Conservation (phyloP, 2,797 vertebrate genomes). For the Anguilla pacifica region DNA sequence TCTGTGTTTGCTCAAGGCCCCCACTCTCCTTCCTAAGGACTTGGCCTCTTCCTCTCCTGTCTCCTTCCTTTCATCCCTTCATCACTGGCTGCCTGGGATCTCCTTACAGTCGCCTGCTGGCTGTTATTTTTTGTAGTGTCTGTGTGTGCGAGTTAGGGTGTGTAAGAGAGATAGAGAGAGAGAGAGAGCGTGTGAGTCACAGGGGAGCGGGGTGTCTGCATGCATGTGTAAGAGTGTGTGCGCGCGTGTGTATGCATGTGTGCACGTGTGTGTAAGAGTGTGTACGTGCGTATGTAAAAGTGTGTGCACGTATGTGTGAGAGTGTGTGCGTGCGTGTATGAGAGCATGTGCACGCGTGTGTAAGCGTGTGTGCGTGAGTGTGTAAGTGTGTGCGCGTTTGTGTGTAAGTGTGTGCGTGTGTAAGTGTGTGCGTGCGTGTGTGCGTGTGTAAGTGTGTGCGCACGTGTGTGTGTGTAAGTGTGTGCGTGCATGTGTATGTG, state of each 20-base stretch:
- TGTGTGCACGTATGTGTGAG: no score
- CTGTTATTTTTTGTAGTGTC: neutral
- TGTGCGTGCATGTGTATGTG: neutral
- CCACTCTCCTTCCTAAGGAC: constrained; percentile 1
- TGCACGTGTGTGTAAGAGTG: no score
- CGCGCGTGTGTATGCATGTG: no score
- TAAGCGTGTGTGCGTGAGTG: neutral
- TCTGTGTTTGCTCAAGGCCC: constrained; percentile 2
- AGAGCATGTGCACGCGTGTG: no score
- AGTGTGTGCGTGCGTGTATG: no score
- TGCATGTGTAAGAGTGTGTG: no score
- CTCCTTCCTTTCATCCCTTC: neutral
- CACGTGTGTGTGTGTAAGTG: no score
- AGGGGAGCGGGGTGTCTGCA: neutral
- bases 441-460: no score
- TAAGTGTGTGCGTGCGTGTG: no score
- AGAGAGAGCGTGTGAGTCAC: neutral
- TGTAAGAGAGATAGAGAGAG: neutral
- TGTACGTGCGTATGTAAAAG: no score
- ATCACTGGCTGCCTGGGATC: neutral
- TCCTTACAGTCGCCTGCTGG: neutral
- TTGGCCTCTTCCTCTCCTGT: neutral
- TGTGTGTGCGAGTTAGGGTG: neutral
- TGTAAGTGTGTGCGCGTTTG: neutral
- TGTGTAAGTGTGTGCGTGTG: no score